These are phyloP conservation scores for Boloria selene DNA, from an alignment of 2,888 invertebrate genomes.

Conservation along the genomic window DNA sequence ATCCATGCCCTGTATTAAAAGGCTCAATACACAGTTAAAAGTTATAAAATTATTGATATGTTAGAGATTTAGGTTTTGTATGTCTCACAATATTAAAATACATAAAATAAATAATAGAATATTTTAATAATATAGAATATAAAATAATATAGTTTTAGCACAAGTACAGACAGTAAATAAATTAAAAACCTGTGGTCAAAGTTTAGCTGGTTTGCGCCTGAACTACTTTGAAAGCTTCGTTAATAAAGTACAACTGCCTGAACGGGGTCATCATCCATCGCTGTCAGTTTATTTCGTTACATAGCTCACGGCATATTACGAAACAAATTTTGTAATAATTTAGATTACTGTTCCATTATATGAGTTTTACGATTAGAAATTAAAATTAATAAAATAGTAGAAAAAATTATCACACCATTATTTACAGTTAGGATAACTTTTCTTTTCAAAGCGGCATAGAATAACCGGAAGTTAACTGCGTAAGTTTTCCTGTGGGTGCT, in stretches of 20 bases:
- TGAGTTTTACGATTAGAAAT: too few relatives aligned
- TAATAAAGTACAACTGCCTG: slow-evolving; percentile 18
- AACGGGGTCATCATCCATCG: slow-evolving; percentile 23
- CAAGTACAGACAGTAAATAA: slow-evolving; percentile 7
- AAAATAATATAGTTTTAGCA: not conserved
- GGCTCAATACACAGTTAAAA: too few relatives aligned
- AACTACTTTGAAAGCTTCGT: slow-evolving; percentile 19
- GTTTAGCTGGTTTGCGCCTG: slow-evolving; percentile 17
- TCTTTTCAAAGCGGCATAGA: slow-evolving; percentile 23
- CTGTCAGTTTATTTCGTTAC: slow-evolving; percentile 22
- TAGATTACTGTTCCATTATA: slow-evolving; percentile 11
- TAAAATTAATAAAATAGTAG: too few relatives aligned
- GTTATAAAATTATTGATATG: too few relatives aligned
- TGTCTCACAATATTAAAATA: too few relatives aligned
- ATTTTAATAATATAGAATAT: not conserved
- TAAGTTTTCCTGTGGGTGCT: slow-evolving; percentile 36
- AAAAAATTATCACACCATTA: slow-evolving; percentile 1
- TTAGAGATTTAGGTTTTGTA: not conserved
- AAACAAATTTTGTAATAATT: slow-evolving; percentile 28
- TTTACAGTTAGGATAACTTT: slow-evolving; percentile 9
- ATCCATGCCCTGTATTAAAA: too few relatives aligned
- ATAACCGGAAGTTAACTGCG: slow-evolving; percentile 27
- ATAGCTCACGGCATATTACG: slow-evolving; percentile 7
- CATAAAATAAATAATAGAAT: not conserved
- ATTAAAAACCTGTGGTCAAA: slow-evolving; percentile 16